These are phyloP conservation scores for Notothenia coriiceps DNA, from an alignment of 2,113 vertebrate species.

Conservation along the genomic window DNA sequence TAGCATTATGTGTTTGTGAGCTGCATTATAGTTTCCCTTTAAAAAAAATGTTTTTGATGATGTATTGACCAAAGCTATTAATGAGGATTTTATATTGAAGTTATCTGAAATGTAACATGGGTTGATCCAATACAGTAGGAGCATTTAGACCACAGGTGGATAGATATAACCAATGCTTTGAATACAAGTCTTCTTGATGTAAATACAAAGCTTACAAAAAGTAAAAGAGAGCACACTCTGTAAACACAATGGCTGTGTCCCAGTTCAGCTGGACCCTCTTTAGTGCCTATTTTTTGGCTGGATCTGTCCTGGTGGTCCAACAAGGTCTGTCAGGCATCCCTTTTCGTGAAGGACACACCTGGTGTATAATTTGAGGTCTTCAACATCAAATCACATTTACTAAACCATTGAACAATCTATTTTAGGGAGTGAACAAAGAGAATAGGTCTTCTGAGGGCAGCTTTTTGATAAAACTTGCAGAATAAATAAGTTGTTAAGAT, in stretches of 20 bases:
- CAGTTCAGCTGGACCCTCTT: constrained; percentile 43
- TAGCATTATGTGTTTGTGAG: constrained; percentile 32
- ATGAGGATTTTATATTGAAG: neutral
- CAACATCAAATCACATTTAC: neutral
- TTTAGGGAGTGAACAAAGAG: constrained; percentile 7
- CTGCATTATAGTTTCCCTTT: constrained; percentile 32
- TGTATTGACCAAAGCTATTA: constrained; percentile 14
- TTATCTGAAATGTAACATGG: constrained; percentile 23
- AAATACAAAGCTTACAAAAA: constrained; percentile 42
- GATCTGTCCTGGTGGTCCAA: constrained; percentile 11
- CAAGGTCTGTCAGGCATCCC: constrained; percentile 12
- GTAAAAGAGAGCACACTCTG: constrained; percentile 53
- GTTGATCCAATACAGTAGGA: constrained; percentile 17
- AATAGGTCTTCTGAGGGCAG: neutral
- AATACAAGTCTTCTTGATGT: constrained; percentile 35
- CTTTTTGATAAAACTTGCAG: neutral
- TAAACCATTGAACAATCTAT: neutral
- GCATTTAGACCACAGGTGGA: constrained; percentile 26
- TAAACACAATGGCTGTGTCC: constrained; percentile 51
- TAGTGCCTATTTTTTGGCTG: constrained; percentile 37
- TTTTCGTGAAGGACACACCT: constrained; percentile 7
- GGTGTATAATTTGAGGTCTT: constrained; percentile 2
- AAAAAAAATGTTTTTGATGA: constrained; percentile 1
- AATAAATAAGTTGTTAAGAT: neutral
- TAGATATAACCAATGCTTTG: constrained; percentile 15